These are phyloP conservation scores for Betta splendens DNA, from an alignment of 2,797 vertebrate species.

Conservation along the genomic window DNA sequence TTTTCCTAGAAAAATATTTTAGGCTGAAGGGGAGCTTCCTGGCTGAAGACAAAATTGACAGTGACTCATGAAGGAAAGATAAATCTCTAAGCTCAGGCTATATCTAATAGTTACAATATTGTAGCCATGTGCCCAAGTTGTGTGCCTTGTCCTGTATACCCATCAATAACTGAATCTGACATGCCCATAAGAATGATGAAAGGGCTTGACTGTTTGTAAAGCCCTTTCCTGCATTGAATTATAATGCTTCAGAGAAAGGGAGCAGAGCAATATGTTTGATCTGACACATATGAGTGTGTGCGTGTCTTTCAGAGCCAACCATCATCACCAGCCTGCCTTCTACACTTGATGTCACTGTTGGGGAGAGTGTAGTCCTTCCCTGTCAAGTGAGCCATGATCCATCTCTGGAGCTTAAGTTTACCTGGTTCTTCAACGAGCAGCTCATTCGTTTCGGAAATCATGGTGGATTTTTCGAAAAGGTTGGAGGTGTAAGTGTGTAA, in stretches of 20 bases:
- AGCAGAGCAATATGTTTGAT: conserved; percentile 29
- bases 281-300: conserved; percentile 26
- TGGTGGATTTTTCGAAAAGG: conserved; percentile 95
- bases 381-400: conserved; percentile 96
- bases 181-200: conserved; percentile 74
- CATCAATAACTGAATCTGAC: conserved; percentile 69
- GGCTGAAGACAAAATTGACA: conserved; percentile 59
- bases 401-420: conserved; percentile 91
- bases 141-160: conserved; percentile 59
- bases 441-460: conserved; percentile 94
- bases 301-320: conserved; percentile 87
- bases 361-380: conserved; percentile 94
- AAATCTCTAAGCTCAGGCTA: conserved; percentile 37
- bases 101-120: conserved; percentile 71
- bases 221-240: conserved; percentile 50
- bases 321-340: conserved; percentile 88
- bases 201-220: conserved; percentile 49
- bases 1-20: conserved; percentile 53
- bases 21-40: conserved; percentile 26
- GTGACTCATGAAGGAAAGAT: conserved; percentile 64
- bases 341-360: conserved; percentile 93
- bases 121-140: conserved; percentile 59
- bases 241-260: conserved; percentile 34
- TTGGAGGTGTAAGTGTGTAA: conserved; percentile 92
- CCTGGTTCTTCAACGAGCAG: conserved; percentile 96